Percentiles rank a stretch among this genome's conserved stretches.
These are phyloP conservation scores for Empidonax alnorum DNA, from an alignment of 2,113 vertebrate species.

Conservation along the genomic window DNA sequence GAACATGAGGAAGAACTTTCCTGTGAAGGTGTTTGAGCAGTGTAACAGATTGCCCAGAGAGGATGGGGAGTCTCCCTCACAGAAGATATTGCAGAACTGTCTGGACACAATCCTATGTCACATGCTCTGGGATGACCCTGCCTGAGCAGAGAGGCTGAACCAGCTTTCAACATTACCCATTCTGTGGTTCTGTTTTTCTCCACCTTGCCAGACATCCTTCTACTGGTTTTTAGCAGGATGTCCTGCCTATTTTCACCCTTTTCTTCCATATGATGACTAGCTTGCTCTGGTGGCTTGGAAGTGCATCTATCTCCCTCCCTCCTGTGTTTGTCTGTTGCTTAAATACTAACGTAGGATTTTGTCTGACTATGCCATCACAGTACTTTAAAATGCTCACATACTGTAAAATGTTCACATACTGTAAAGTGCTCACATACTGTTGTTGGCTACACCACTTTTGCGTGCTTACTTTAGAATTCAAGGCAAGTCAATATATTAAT, in stretches of 20 bases:
- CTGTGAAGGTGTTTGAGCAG: rapidly evolving
- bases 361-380: not conserved
- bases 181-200: not conserved
- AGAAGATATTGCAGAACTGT: not conserved
- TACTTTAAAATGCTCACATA: not conserved
- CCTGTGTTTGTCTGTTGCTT: not conserved
- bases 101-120: rapidly evolving
- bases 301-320: rapidly evolving
- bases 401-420: not conserved
- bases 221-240: not conserved
- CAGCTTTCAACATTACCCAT: not conserved
- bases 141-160: too few species aligned
- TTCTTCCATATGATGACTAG: not conserved
- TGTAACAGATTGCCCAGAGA: not conserved
- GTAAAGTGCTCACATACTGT: not conserved
- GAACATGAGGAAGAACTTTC: not conserved
- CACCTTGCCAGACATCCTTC: not conserved
- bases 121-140: not conserved
- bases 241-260: not conserved
- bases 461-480: not conserved
- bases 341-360: not conserved
- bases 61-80: not conserved
- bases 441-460: not conserved
- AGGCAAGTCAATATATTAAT: not conserved
- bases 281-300: rapidly evolving